phyloP scores from a whole-genome alignment of 2,888 invertebrate genomes.

The Elysia crispata region DNA sequence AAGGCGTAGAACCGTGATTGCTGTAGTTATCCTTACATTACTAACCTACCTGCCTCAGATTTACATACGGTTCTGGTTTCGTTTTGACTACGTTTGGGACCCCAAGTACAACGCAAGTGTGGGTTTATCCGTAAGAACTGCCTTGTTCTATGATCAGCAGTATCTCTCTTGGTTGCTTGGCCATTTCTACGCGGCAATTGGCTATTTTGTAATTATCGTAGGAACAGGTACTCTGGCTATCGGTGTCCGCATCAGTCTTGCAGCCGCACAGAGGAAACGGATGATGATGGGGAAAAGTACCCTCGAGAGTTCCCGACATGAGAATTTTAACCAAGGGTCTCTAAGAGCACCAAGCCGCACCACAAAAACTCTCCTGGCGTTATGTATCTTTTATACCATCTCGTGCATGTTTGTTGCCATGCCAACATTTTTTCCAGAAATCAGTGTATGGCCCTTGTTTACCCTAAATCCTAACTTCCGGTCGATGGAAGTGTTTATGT shows the following conservation, averaged over 20 bases:
- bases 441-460: constrained; percentile 36
- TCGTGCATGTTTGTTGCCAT: constrained; percentile 28
- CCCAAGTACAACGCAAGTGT: neutral
- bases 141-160: neutral
- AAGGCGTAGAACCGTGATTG: constrained; percentile 16
- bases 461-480: constrained; percentile 18
- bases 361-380: constrained; percentile 34
- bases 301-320: neutral
- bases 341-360: constrained; percentile 13
- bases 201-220: constrained; percentile 13
- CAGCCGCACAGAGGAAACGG: constrained; percentile 22
- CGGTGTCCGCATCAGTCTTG: constrained; percentile 23
- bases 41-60: constrained; percentile 13
- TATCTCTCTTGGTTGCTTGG: neutral
- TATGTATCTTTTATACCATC: constrained; percentile 36
- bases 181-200: neutral
- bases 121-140: constrained; percentile 13
- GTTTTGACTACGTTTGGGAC: constrained; percentile 31
- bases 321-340: no score
- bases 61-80: constrained; percentile 39
- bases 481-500: constrained; percentile 27
- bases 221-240: constrained; percentile 32
- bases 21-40: neutral
- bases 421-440: constrained; percentile 34
- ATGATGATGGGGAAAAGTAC: neutral